These are phyloP conservation scores for Onychostruthus taczanowskii DNA, from an alignment of 2,113 vertebrate species.

Conservation along the genomic window DNA sequence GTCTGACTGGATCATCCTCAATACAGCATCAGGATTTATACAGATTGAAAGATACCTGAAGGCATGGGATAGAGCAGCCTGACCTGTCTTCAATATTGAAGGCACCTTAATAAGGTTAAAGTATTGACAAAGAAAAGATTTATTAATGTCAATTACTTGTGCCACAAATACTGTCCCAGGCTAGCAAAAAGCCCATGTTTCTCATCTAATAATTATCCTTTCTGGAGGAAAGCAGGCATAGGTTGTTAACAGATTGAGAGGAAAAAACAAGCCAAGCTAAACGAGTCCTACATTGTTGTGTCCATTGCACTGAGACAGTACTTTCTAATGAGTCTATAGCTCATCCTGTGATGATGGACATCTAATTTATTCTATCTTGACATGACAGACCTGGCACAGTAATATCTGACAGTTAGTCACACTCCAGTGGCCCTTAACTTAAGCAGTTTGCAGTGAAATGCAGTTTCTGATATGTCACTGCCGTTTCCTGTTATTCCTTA, in stretches of 20 bases:
- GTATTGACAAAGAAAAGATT: neutral
- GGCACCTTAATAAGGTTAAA: neutral
- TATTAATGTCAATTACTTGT: neutral
- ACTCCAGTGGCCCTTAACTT: neutral
- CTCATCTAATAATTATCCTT: neutral
- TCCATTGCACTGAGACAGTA: neutral
- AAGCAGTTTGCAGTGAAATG: neutral
- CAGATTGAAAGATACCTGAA: neutral
- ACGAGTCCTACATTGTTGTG: neutral
- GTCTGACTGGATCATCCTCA: neutral
- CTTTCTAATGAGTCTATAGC: neutral
- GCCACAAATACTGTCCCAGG: neutral
- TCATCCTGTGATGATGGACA: constrained; percentile 25
- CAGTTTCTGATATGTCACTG: neutral
- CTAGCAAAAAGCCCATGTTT: neutral
- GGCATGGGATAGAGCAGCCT: neutral
- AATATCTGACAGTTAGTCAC: constrained; percentile 28
- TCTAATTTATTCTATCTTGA: constrained; percentile 12
- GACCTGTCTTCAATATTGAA: neutral
- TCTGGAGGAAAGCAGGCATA: neutral
- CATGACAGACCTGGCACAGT: neutral
- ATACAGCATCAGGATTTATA: neutral
- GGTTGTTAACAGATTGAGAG: neutral
- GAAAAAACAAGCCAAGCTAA: neutral
- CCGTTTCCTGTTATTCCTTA: neutral